Evolutionary conservation across 1,140 invertebrate species (phyloP), one percentile per base, ranked within the genome.

Genomic region (Rhopalosiphum padi): DNA sequence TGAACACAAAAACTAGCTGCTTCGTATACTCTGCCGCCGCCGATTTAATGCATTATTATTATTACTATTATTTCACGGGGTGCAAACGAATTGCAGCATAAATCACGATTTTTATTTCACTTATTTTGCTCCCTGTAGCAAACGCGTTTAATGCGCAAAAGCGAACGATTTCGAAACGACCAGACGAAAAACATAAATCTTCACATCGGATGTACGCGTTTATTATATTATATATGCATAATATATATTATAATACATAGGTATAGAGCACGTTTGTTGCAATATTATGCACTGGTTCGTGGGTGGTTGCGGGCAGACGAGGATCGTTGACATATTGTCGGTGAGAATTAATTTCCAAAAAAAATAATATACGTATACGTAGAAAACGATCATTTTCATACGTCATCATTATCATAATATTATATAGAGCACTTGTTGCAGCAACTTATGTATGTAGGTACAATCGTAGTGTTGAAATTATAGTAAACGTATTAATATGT

Each of bases 121-220:
- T 87, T 21, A 46, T 87, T 87, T 48, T 30, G 43, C 41, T 87
- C 85, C 43, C 43, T n/a, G 43, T n/a, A 41, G 25, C n/a, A 15
- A 88, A 89, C 48, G 46, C 25, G 35, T 89, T 89, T 89, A 89
- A 53, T 53, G 48, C 87, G 18, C 43, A 53, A 89, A 53, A 53
- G 21, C 87, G 48, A 89, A 89, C 55, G 53, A 15, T 43, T 43
- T 82, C 60, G 90, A 48, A 83, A 91, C 68, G 43, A 82, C 90
- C 90, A 91, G 90, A 91, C 90, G 43, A 91, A 91, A 77, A 91
- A 91, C 68, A 91, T 91, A 91, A 91, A 91, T 91, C 90, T 77
- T 46, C 43, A 43, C 55, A 91, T 91, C 25, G 53, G 60, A 68
- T 91, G 37, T 30, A 88, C 46, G 21, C 48, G 30, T 25, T 37